These are phyloP conservation scores for Copsychus sechellarum DNA, from an alignment of 2,113 vertebrate species.

Conservation along the genomic window DNA sequence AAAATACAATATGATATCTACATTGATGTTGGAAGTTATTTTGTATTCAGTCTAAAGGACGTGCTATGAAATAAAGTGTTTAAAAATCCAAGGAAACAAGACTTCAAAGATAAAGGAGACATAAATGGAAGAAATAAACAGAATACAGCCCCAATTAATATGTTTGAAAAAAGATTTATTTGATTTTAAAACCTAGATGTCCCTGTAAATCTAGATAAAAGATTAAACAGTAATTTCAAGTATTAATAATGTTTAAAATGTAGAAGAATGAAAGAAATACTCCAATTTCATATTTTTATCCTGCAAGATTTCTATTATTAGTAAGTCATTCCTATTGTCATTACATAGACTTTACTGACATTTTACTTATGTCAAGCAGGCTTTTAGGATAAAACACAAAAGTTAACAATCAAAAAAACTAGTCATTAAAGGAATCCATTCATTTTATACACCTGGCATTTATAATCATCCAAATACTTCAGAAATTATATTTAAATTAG, in stretches of 20 bases:
- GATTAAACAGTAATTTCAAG: neutral
- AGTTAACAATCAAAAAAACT: neutral
- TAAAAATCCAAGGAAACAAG: neutral
- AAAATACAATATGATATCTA: constrained; percentile 4
- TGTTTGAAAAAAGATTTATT: neutral
- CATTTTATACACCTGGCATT: neutral
- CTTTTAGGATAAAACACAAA: neutral
- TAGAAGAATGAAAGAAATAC: neutral
- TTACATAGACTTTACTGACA: neutral
- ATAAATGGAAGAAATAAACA: neutral
- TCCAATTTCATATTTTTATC: neutral
- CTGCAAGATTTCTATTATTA: neutral
- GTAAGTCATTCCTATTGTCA: neutral
- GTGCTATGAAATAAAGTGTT: neutral
- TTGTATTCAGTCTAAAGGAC: neutral
- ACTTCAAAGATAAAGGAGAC: neutral
- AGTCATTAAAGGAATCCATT: neutral
- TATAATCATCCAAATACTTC: neutral
- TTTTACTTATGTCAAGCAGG: neutral
- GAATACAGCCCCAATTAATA: neutral
- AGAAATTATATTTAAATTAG: neutral
- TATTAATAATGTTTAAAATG: neutral
- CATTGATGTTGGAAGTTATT: neutral
- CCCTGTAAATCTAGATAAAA: neutral
- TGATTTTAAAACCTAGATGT: neutral